Percentiles rank a stretch among this genome's conserved stretches.
These are phyloP conservation scores for Neosilurus hyrtlii DNA, from an alignment of 2,797 vertebrate species.

Conservation along the genomic window DNA sequence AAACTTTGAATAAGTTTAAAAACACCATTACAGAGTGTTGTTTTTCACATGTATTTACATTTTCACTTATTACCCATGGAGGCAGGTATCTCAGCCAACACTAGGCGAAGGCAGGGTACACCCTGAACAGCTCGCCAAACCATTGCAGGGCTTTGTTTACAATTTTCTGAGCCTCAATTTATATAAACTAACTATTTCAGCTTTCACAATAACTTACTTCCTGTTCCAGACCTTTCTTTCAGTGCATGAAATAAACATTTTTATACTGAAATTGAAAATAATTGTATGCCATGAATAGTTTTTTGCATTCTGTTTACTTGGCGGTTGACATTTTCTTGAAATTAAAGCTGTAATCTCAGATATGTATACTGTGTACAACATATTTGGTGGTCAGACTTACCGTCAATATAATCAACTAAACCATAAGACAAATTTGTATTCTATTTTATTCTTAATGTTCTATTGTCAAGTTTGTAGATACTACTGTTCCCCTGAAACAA, in stretches of 20 bases:
- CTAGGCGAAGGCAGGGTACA: too few species aligned
- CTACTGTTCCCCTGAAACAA: slow-evolving; percentile 36
- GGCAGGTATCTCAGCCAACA: too few species aligned
- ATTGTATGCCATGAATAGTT: background rate
- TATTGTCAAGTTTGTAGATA: slow-evolving; percentile 22
- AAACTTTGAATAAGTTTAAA: too few species aligned
- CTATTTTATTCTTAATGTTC: slow-evolving; percentile 34
- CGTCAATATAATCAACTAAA: background rate
- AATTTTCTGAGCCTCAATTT: background rate
- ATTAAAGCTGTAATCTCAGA: background rate
- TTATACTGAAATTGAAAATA: background rate
- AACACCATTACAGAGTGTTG: too few species aligned
- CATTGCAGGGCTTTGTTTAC: too few species aligned
- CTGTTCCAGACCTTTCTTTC: background rate
- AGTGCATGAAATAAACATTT: background rate
- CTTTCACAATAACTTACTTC: slow-evolving; percentile 3
- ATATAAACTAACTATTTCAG: background rate
- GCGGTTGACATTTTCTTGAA: background rate
- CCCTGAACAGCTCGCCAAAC: too few species aligned
- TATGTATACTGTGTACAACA: background rate
- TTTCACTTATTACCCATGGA: too few species aligned
- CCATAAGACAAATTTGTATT: slow-evolving; percentile 13
- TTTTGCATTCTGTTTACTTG: background rate
- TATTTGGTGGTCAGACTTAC: background rate
- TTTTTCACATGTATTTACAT: too few species aligned